Evolutionary conservation across 2,797 vertebrate genomes (phyloP), one percentile per base, ranked within the genome.

Genomic region (Spinus pinus): DNA sequence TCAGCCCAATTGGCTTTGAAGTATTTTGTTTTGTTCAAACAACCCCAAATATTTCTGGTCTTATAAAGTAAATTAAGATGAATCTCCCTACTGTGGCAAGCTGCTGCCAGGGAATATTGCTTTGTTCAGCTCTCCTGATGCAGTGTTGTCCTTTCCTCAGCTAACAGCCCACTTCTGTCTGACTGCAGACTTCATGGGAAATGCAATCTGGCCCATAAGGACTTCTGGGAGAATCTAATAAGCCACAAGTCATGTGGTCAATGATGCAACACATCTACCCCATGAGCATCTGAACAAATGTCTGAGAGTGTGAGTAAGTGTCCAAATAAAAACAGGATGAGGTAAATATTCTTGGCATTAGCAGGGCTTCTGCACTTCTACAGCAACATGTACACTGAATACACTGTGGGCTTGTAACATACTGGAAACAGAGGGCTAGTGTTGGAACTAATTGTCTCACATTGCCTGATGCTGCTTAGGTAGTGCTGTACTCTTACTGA

Each of bases 111-210:
- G 54, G 73, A 84, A 46, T 72, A 44, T 17, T 14, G 11, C 12
- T 56, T 28, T 41, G 14, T 46, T 85, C 51, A 53, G 15, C 27
- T 70, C 21, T 62, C 6, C 7, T 23, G 42, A 35, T 50, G 65
- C 25, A 28, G 27, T 17, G 35, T 20, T 0, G 0, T 75, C 54
- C 30, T 46, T 79, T 6, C 27, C 3, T 9, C 1, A 3, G 49
- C 41, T 80, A 37, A 58, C 17, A 91, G 37, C n/a, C n/a, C 9
- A 8, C 8, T 86, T n/a, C 10, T 18, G 2, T 33, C 46, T 78
- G 23, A 75, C 14, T 47, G 23, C 20, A 69, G 35, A 35, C 39
- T 62, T 42, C 30, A 41, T 3, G 3, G 31, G 35, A 79, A 37
- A 72, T 30, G 19, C 37, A 53, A 35, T 58, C 23, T 37, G 33